Evolutionary conservation across 2,888 invertebrate species (phyloP).

Genomic region (Bursaphelenchus okinawaensis): DNA sequence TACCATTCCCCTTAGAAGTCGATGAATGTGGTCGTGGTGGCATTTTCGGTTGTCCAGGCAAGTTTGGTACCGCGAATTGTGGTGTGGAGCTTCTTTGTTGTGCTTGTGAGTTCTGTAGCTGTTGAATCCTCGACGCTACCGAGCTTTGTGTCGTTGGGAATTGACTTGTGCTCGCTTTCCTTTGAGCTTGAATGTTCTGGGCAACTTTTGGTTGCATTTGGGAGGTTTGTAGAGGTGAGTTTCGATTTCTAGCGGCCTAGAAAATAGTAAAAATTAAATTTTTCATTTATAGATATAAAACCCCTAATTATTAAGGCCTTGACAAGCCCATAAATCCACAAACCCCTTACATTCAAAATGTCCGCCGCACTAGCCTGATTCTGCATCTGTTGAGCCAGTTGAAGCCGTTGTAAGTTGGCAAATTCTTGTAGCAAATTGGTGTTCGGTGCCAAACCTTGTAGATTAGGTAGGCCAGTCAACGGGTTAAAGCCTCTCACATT

Average conservation of each 20-base stretch:
- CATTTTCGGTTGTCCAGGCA: slow-evolving; percentile 5
- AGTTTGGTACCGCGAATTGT: slow-evolving; percentile 11
- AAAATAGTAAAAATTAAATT: too few species aligned
- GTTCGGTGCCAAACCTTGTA: neutral
- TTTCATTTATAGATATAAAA: too few species aligned
- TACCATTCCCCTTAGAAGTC: neutral
- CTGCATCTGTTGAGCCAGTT: slow-evolving; percentile 6
- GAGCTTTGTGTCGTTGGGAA: neutral
- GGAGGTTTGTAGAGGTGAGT: neutral
- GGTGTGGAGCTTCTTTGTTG: slow-evolving; percentile 5
- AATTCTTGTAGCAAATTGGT: neutral
- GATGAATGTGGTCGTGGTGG: neutral
- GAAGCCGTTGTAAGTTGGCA: neutral
- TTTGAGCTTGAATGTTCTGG: neutral
- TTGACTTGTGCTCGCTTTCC: neutral
- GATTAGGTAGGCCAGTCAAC: neutral
- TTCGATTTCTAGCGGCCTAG: neutral
- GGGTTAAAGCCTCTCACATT: neutral
- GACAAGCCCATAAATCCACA: too few species aligned
- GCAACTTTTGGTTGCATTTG: neutral
- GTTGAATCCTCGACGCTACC: neutral
- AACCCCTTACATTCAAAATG: neutral
- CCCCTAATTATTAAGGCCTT: too few species aligned
- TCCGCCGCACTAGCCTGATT: neutral
- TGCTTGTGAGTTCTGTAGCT: neutral